Evolutionary conservation across 2,888 invertebrate genomes (phyloP), one percentile per base, ranked within the genome.

Genomic region (Acleris literana): DNA sequence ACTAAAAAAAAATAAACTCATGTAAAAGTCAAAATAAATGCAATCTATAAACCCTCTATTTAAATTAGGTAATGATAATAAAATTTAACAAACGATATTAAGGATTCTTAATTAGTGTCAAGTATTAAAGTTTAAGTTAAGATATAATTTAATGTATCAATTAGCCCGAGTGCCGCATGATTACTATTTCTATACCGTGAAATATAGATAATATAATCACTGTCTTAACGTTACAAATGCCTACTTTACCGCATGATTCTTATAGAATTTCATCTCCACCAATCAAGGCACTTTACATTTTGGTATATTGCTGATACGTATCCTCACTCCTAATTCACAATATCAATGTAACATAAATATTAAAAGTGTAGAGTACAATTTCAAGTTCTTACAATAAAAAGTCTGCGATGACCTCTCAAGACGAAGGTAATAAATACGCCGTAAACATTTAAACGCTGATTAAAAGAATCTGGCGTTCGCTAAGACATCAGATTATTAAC

Each of bases 131-230:
- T 76, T 77, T 83, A 81, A 72, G 76, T 82, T 83, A 83, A 82
- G 44, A 66, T 56, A 59, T 69, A 62, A 69, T 66, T 63, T 84
- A 83, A 79, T 84, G 84, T 83, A 84, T 85, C 81, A 86, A 81
- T 86, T 86, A 88, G 83, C 83, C 82, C 74, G 80, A 87, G 92
- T 92, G 92, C 90, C 90, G 76, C 74, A 89, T 91, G 92, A 92
- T 92, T 92, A 92, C 82, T 92, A 92, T 92, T 88, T 92, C 92
- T 92, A 92, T 92, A 92, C 92, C 77, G 92, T 85, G 86, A 87
- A 86, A 90, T 92, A 92, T 92, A 92, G 92, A 92, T 81, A 89
- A 86, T 92, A 91, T 92, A 92, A 92, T 92, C 92, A 92, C 78
- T 82, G 77, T 75, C 77, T 77, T 74, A 78, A 78, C 77, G 78